Percentiles rank a stretch among this genome's conserved stretches.
Evolutionary conservation across 1,140 invertebrate species (phyloP).

Genomic region (Drosophila leontia): DNA sequence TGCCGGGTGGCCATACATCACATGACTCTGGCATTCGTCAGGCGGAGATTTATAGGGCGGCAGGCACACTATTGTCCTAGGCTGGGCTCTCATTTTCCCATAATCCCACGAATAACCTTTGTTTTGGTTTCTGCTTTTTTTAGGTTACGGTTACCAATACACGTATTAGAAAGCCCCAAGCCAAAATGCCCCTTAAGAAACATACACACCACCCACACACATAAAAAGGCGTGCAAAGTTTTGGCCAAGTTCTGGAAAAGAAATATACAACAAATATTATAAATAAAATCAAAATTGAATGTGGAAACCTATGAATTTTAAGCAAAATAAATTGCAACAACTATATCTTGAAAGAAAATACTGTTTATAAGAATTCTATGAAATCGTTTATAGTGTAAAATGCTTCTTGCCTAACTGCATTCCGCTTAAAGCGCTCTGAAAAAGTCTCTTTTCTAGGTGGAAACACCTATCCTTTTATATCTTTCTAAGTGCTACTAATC

Average conservation of each 20-base stretch:
- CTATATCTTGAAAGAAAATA: slow-evolving; percentile 8
- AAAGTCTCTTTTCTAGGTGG: background rate
- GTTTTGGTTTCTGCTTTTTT: slow-evolving; percentile 62
- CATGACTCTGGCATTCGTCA: slow-evolving; percentile 63
- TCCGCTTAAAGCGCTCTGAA: slow-evolving; percentile 37
- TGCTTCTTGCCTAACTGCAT: slow-evolving; percentile 68
- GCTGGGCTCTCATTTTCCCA: slow-evolving; percentile 23
- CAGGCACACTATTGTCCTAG: slow-evolving; percentile 48
- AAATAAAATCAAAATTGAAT: slow-evolving; percentile 20
- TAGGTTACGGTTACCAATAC: slow-evolving; percentile 79
- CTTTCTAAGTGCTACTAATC: slow-evolving; percentile 52
- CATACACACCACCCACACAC: slow-evolving; percentile 3
- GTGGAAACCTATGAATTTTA: slow-evolving; percentile 28
- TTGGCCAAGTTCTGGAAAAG: slow-evolving; percentile 49
- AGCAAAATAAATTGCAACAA: slow-evolving; percentile 37
- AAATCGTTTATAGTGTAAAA: slow-evolving; percentile 30
- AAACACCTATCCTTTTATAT: slow-evolving; percentile 10
- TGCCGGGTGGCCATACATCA: slow-evolving; percentile 67
- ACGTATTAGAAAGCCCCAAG: slow-evolving; percentile 57
- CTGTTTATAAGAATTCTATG: slow-evolving; percentile 22
- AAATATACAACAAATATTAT: slow-evolving; percentile 14
- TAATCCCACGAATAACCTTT: slow-evolving; percentile 42
- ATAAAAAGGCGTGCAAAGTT: slow-evolving; percentile 58
- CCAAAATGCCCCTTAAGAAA: slow-evolving; percentile 1
- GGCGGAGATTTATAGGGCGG: slow-evolving; percentile 42